Conservation (phyloP, 2,113 vertebrate species). For the Sitta europaea region DNA sequence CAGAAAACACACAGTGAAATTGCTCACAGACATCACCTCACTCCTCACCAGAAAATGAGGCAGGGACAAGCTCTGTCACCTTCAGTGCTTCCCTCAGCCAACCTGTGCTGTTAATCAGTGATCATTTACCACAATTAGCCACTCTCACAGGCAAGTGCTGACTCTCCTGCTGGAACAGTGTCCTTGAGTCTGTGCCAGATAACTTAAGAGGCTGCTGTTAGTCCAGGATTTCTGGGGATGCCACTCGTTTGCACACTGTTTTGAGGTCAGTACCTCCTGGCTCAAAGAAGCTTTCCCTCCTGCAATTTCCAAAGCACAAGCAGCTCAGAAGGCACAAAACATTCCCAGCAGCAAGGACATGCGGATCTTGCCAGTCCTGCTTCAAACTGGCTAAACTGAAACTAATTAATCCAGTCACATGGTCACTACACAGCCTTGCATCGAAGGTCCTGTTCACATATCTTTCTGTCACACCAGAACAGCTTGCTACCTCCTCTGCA, state of each 20-base stretch:
- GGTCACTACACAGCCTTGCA: not conserved
- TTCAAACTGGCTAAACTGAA: not conserved
- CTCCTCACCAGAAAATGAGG: not conserved
- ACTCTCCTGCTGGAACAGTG: not conserved
- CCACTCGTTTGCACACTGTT: not conserved
- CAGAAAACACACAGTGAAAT: not conserved
- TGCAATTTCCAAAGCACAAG: not conserved
- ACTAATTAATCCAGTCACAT: not conserved
- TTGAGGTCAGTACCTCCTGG: not conserved
- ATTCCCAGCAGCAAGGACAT: not conserved
- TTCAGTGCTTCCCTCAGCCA: not conserved
- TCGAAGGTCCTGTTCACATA: not conserved
- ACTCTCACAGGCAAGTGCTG: not conserved
- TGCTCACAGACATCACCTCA: not conserved
- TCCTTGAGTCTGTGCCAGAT: accelerated
- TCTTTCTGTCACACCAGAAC: not conserved
- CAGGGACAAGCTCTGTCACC: not conserved
- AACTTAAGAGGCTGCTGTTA: not conserved
- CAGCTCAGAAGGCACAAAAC: not conserved
- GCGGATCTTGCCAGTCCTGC: not conserved
- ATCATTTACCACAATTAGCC: not conserved
- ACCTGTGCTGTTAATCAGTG: not conserved
- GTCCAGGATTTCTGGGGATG: not conserved
- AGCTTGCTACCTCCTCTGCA: not conserved
- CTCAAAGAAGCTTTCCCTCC: not conserved